Base-by-base conservation (phyloP, 92 coral and sea anemone genomes). In the Phenganax subtilis region DNA sequence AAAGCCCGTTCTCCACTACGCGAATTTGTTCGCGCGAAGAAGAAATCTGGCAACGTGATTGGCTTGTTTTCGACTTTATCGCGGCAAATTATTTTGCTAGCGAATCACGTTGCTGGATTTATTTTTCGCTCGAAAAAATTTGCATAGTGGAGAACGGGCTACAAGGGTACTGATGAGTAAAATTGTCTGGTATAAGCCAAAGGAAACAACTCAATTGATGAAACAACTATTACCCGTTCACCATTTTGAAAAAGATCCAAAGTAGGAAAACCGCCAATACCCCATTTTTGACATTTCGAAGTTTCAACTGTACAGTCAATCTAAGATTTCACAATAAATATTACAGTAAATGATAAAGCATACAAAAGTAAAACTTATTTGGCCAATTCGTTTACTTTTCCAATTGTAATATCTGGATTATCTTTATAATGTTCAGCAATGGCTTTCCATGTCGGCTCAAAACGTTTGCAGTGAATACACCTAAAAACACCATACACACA, bases 401-500 rank as follows among this genome's bases (percentile, higher is more conserved):
- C 87, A 80, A 93, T 87, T n/a, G 97, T 90, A 54, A 93, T 86
- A 15, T 92, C 97, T 57, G 84, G 62, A 44, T 83, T 88, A 63
- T 87, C 90, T 76, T 90, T 87, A 70, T 86, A 89, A 59, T 88
- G 82, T 58, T 89, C 88, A 27, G 97, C 98, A 8, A 93, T 76
- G 25, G 80, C 86, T 67, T 93, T 88, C 98, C 97, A 93, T 20
- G 89, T 87, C 53, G 98, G 98, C 44, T 93, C 98, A 57, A 93
- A 92, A 60, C 85, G 90, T 79, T 90, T 87, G 55, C 98, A 93
- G 75, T 93, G 98, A 55, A 90, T 91, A 80, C 98, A 93, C 98
- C 98, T 93, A 76, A 20, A 20, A 20, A 20, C 25, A 20, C 25
- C 25, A 20, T 20, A 20, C 25, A 20, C 25, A 20, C 25, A 20